Evolutionary conservation across 2,113 vertebrate genomes (phyloP), one percentile per base, ranked within the genome.

Genomic region (Saccopteryx leptura): DNA sequence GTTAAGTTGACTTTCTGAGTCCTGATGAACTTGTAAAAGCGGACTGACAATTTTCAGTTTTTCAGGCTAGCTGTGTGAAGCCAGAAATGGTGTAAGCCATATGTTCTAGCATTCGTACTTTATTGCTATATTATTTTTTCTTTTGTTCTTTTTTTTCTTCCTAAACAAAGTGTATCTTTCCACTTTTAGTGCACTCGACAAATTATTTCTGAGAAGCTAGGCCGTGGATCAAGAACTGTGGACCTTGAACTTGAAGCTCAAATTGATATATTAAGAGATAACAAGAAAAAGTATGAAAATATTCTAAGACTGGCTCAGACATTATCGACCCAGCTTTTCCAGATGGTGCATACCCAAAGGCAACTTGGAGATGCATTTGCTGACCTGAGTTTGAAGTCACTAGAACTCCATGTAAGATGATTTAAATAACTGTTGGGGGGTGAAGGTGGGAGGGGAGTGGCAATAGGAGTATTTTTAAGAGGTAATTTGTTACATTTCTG

Each of bases 341-440:
- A 99, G 98, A 99, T 99, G 98, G 99, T 99, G 71, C 99, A 99
- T 97, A 99, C 99, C 13, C 99, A 99, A 98, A 99, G 99, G 97
- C 99, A 99, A 91, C 99, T 99, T 96, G 99, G 99, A 92, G 99
- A 99, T 75, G 99, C 99, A 2, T 99, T 99, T 96, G 99, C 99
- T 39, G 99, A 99, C 98, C 99, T 99, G 98, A 99, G 99, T 98
- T 99, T 99, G 98, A 99, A 99, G 98, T 99, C 99, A 52, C 98
- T 99, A 81, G 99, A 99, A 96, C 99, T 99, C 93, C 99, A 99
- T 84, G 99, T 99, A 98, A 99, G 99, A 98, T 96, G 96, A 97
- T 68, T 95, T 82, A 75, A 95, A n/a, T 90, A 94, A 61, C 66
- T 88, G 0, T 81, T 13, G 31, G 80, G 50, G 31, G 0, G 12